Conservation (phyloP, 2,888 invertebrate species). For the Folsomia manolachei region DNA sequence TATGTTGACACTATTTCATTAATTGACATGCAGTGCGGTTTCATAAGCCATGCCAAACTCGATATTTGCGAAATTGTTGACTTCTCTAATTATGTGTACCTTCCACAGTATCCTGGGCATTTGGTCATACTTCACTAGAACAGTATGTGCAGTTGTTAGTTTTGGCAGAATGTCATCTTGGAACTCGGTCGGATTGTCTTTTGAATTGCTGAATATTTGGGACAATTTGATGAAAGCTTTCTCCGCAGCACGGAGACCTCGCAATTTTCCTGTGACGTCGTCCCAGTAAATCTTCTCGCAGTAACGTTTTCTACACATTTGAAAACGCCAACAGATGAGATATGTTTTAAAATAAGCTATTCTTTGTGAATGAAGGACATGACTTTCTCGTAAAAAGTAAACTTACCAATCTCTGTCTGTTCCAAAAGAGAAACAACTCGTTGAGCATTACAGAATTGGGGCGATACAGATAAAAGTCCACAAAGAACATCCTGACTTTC, state of each 20-base stretch:
- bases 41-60: no score
- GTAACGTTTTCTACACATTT: neutral
- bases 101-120: conserved; percentile 45
- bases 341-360: neutral
- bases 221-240: conserved; percentile 33
- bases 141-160: conserved; percentile 36
- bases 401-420: conserved; percentile 46
- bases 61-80: no score
- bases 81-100: conserved; percentile 18
- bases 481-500: conserved; percentile 9
- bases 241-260: conserved; percentile 41
- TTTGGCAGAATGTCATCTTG: conserved; percentile 15
- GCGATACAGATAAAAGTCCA: conserved; percentile 48
- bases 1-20: no score
- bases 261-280: neutral
- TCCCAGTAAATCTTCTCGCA: neutral
- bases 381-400: neutral
- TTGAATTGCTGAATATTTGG: neutral
- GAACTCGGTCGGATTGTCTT: neutral
- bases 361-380: neutral
- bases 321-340: no score
- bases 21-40: no score
- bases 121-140: conserved; percentile 41
- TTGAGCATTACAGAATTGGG: conserved; percentile 46
- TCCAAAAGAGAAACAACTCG: conserved; percentile 49